Evolutionary conservation across 2,888 invertebrate species (phyloP).

Genomic region (Steinernema scapterisci): DNA sequence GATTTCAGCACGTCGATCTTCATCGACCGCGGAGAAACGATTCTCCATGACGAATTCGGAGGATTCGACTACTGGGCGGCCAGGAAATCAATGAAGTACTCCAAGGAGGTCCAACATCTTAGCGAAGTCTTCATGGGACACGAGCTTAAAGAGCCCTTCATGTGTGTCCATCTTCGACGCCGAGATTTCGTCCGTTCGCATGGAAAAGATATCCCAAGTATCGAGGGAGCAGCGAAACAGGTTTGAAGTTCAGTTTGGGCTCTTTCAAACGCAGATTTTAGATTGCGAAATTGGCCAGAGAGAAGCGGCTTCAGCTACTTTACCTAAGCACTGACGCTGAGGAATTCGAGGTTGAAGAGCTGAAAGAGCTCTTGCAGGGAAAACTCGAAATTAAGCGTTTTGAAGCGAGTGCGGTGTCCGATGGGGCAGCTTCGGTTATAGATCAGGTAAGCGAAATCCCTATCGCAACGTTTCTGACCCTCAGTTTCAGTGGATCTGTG

Average conservation of each 20-base stretch:
- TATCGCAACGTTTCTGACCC: background rate
- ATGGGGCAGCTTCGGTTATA: constrained; percentile 60
- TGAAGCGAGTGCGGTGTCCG: constrained; percentile 45
- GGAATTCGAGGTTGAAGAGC: constrained; percentile 68
- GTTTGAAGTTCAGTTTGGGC: constrained; percentile 69
- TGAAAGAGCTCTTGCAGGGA: constrained; percentile 70
- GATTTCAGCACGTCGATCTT: constrained; percentile 68
- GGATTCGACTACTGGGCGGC: constrained; percentile 79
- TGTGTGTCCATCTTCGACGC: constrained; percentile 85
- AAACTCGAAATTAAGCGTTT: constrained; percentile 33
- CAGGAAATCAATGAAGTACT: constrained; percentile 86
- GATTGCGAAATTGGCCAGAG: constrained; percentile 42
- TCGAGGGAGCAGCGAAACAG: constrained; percentile 80
- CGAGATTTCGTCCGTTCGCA: constrained; percentile 83
- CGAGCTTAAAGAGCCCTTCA: constrained; percentile 75
- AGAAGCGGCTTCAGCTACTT: constrained; percentile 43
- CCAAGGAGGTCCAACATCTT: constrained; percentile 74
- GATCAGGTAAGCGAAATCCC: constrained; percentile 53
- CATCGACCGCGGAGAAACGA: constrained; percentile 77
- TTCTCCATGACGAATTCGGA: constrained; percentile 86
- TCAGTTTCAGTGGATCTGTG: constrained; percentile 83
- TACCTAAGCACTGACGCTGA: constrained; percentile 61
- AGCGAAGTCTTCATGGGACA: constrained; percentile 76
- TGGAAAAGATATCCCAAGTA: constrained; percentile 78
- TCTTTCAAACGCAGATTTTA: constrained; percentile 30